Percentiles rank a stretch among this genome's conserved stretches.
These are phyloP conservation scores for Brachyopa scutellaris DNA, from an alignment of 2,888 invertebrate species.

Conservation along the genomic window DNA sequence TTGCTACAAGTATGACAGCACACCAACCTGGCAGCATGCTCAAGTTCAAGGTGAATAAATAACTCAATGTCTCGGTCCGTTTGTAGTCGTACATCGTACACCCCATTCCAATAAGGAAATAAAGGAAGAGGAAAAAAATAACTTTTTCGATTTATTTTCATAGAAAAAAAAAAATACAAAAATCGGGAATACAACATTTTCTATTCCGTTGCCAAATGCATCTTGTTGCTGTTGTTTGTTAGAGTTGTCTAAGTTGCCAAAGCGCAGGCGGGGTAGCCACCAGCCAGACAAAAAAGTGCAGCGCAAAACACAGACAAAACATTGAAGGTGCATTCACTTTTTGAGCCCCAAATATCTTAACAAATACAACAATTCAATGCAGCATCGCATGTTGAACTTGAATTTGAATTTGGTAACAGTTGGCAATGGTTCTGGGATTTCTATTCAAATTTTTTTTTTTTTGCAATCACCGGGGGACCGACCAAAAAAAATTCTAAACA, in stretches of 20 bases:
- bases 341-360: constrained; percentile 18
- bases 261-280: constrained; percentile 45
- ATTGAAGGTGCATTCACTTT: constrained; percentile 62
- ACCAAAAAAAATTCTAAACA: constrained; percentile 24
- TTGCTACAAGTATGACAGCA: constrained; percentile 12
- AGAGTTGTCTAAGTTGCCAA: background rate
- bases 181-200: constrained; percentile 6
- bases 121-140: background rate
- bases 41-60: constrained; percentile 65
- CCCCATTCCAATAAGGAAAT: constrained; percentile 25
- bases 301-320: constrained; percentile 27
- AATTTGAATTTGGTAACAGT: constrained; percentile 69
- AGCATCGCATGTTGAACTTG: constrained; percentile 62
- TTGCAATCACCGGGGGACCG: constrained; percentile 31
- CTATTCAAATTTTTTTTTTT: no score
- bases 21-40: constrained; percentile 30
- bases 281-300: constrained; percentile 3
- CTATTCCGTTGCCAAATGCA: constrained; percentile 29
- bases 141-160: constrained; percentile 55
- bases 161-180: no score
- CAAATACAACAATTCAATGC: constrained; percentile 21
- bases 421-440: constrained; percentile 65
- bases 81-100: background rate
- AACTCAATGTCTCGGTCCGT: constrained; percentile 50
- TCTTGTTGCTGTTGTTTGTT: background rate